phyloP scores from a whole-genome alignment of 2,797 vertebrate genomes.

The Holocentrus rufus region DNA sequence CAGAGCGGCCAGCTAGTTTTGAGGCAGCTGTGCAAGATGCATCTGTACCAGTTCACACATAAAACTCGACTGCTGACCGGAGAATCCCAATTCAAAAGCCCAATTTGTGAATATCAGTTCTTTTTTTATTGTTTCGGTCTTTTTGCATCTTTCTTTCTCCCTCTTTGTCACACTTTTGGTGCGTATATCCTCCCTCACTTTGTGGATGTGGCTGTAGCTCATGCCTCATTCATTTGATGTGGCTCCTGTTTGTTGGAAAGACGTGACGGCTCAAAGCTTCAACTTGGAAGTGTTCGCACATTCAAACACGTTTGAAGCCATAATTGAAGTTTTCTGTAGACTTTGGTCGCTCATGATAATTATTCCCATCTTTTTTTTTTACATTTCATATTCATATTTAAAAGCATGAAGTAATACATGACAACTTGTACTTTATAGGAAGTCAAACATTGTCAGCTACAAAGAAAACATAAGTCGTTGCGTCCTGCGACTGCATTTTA shows the following conservation, averaged over 20 bases:
- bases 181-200: background rate
- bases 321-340: constrained; percentile 2
- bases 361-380: background rate
- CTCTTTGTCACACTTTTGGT: background rate
- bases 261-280: constrained; percentile 46
- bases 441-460: too few species aligned
- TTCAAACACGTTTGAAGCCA: constrained; percentile 32
- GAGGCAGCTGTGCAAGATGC: too few species aligned
- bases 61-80: constrained; percentile 29
- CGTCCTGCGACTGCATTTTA: too few species aligned
- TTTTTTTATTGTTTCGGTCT: background rate
- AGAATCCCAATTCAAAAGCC: constrained; percentile 42
- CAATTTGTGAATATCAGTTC: constrained; percentile 55
- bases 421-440: too few species aligned
- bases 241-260: background rate
- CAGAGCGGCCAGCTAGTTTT: background rate
- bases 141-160: background rate
- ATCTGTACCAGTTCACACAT: too few species aligned
- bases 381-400: background rate
- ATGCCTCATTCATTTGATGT: background rate
- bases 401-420: too few species aligned
- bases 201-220: too few species aligned
- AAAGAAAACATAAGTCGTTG: too few species aligned
- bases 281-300: constrained; percentile 28
- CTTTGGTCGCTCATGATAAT: constrained; percentile 1